A percentile compares a stretch with the other conserved stretches of the same genome.
phyloP scores from a whole-genome alignment of 2,797 vertebrate species.

The Zalophus californianus region DNA sequence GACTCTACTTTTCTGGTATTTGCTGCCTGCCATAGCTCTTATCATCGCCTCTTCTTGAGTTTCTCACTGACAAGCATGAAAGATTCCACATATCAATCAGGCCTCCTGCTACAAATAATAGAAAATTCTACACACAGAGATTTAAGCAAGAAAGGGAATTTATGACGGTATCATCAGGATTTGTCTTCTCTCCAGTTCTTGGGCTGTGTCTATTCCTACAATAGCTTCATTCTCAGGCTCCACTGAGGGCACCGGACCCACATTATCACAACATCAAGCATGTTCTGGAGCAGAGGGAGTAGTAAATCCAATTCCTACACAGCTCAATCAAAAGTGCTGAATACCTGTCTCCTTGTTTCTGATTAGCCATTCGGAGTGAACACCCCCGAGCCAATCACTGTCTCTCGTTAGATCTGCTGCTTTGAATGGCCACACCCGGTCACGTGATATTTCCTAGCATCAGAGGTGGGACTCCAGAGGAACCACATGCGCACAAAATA shows the following conservation, averaged over 20 bases:
- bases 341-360: background rate
- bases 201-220: background rate
- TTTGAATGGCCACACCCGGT: background rate
- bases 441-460: background rate
- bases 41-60: background rate
- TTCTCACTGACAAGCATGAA: background rate
- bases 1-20: background rate
- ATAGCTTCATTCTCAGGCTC: background rate
- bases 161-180: background rate
- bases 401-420: background rate
- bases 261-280: background rate
- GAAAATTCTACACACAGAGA: background rate
- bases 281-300: background rate
- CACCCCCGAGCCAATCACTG: background rate
- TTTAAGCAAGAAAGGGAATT: background rate
- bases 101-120: background rate
- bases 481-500: background rate
- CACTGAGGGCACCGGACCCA: background rate
- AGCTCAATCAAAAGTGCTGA: background rate
- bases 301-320: background rate
- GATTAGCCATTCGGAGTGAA: background rate
- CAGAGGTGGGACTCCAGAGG: background rate
- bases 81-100: background rate
- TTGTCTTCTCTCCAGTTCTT: background rate
- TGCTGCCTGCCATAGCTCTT: background rate